Conservation (phyloP, 2,113 vertebrate species). For the Furnarius figulus region DNA sequence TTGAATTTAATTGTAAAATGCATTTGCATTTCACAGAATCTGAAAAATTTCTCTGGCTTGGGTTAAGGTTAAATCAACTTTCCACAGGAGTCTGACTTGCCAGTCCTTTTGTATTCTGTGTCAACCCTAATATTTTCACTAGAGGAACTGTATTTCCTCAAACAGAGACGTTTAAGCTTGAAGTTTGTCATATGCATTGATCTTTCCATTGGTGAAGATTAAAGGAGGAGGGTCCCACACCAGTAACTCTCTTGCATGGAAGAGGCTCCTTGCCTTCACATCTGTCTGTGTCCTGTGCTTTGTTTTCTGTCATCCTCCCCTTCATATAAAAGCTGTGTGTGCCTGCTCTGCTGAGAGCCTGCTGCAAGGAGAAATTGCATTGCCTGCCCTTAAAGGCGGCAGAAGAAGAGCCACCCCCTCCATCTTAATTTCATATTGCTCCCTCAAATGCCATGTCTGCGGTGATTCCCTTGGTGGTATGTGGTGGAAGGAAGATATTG, state of each 20-base stretch:
- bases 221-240: neutral
- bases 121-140: neutral
- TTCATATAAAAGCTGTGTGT: neutral
- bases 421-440: neutral
- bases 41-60: neutral
- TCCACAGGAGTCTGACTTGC: neutral
- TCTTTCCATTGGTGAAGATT: slow-evolving; percentile 7
- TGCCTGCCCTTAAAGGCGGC: neutral
- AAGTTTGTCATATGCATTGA: neutral
- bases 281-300: neutral
- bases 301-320: neutral
- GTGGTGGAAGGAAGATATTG: neutral
- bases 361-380: neutral
- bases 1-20: slow-evolving; percentile 38
- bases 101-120: neutral
- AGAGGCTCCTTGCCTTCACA: neutral
- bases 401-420: neutral
- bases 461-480: neutral
- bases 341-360: neutral
- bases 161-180: neutral
- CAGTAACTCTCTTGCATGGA: neutral
- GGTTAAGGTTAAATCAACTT: slow-evolving; percentile 46
- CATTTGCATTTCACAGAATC: slow-evolving; percentile 25
- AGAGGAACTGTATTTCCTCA: neutral
- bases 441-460: neutral